Evolutionary conservation across 1,140 invertebrate species (phyloP).

Genomic region (Microplitis demolitor): DNA sequence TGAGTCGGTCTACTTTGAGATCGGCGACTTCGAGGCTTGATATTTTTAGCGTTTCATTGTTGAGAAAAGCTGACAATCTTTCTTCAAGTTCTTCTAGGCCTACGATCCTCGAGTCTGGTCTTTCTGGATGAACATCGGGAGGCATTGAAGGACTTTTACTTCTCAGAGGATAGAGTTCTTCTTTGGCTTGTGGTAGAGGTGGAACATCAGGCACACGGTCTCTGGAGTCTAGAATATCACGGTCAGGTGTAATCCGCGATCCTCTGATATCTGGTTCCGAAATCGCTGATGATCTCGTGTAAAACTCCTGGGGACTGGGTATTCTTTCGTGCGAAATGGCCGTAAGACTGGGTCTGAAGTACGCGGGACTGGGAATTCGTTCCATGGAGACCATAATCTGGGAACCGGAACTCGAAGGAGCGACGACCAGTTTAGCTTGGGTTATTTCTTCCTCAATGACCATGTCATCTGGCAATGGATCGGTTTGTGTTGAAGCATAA

Average conservation of each 20-base stretch:
- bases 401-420: constrained; percentile 51
- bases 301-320: constrained; percentile 4
- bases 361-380: constrained; percentile 44
- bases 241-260: neutral
- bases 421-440: constrained; percentile 50
- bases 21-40: constrained; percentile 71
- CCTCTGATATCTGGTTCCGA: constrained; percentile 19
- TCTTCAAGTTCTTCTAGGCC: constrained; percentile 27
- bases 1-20: constrained; percentile 76
- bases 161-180: neutral
- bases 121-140: neutral
- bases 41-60: constrained; percentile 58
- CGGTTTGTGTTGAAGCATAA: constrained; percentile 80
- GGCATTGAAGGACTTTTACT: constrained; percentile 24
- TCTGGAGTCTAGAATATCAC: neutral
- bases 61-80: constrained; percentile 36
- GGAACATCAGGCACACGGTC: constrained; percentile 12
- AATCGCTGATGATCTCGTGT: constrained; percentile 6
- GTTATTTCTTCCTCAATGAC: constrained; percentile 67
- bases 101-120: constrained; percentile 11
- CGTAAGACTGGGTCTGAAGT: neutral
- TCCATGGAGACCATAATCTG: constrained; percentile 57
- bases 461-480: constrained; percentile 78
- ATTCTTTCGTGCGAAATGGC: constrained; percentile 23
- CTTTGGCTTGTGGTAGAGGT: constrained; percentile 21